Percentiles rank a stretch among this genome's conserved stretches.
Evolutionary conservation across 1,140 invertebrate species (phyloP).

Genomic region (Drosophila sulfurigaster): DNA sequence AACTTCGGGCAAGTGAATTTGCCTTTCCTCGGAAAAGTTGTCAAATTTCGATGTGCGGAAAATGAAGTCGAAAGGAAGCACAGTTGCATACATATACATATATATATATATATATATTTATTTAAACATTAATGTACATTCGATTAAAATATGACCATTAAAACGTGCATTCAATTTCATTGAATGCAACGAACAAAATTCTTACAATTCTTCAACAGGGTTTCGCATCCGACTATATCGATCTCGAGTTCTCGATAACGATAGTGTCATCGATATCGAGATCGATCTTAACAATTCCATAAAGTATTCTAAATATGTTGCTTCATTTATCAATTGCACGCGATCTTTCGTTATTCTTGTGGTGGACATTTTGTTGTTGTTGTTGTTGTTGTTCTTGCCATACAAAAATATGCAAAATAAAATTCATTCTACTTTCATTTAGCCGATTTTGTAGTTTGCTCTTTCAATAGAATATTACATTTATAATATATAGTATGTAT

Average conservation of each 20-base stretch:
- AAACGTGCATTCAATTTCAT: slow-evolving; percentile 62
- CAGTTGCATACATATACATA: background rate
- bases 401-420: slow-evolving; percentile 38
- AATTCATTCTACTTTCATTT: slow-evolving; percentile 25
- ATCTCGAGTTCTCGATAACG: background rate
- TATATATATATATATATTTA: slow-evolving; percentile 31
- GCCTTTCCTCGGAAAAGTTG: slow-evolving; percentile 13
- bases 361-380: slow-evolving; percentile 1
- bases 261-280: background rate
- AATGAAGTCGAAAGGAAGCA: background rate
- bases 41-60: background rate
- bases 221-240: slow-evolving; percentile 2
- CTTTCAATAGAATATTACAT: slow-evolving; percentile 27
- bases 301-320: slow-evolving; percentile 10
- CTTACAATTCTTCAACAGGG: slow-evolving; percentile 15
- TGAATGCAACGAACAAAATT: slow-evolving; percentile 39
- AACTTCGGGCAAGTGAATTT: slow-evolving; percentile 4
- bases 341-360: slow-evolving; percentile 7
- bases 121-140: slow-evolving; percentile 39
- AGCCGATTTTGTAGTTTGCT: slow-evolving; percentile 15
- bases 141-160: slow-evolving; percentile 49
- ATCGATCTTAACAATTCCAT: slow-evolving; percentile 19
- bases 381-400: slow-evolving; percentile 2
- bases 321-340: background rate
- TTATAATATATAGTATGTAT: slow-evolving; percentile 10